phyloP scores from a whole-genome alignment of 2,797 vertebrate species.

The Sebastes aleutianus region DNA sequence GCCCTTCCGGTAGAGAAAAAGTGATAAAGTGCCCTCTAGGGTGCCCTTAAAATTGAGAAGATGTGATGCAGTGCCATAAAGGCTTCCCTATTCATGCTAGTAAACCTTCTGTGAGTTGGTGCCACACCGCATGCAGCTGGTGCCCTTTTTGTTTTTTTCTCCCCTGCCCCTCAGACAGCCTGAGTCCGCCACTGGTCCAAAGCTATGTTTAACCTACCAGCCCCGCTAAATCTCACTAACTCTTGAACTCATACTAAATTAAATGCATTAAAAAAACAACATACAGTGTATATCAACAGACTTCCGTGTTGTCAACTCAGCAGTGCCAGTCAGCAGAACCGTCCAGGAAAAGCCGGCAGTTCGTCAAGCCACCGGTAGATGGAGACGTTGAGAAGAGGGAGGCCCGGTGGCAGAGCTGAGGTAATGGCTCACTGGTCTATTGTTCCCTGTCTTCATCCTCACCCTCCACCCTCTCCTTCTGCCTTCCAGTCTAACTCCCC shows the following conservation, averaged over 20 bases:
- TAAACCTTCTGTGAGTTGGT: too few species aligned
- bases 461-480: constrained; percentile 57
- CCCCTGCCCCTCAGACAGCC: too few species aligned
- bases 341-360: not conserved
- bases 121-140: too few species aligned
- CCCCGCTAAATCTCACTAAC: not conserved
- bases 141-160: too few species aligned
- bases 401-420: constrained; percentile 56
- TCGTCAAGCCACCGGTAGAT: constrained; percentile 50
- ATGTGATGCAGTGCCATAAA: too few species aligned
- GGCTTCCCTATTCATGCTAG: too few species aligned
- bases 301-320: constrained; percentile 58
- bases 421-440: constrained; percentile 71
- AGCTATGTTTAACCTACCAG: not conserved
- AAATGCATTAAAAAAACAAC: not conserved
- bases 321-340: constrained; percentile 59
- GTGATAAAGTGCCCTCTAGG: too few species aligned
- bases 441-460: constrained; percentile 68
- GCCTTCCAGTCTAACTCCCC: constrained; percentile 64
- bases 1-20: too few species aligned
- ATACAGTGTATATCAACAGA: constrained; percentile 16
- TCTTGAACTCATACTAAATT: not conserved
- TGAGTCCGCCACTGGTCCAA: too few species aligned
- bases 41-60: too few species aligned
- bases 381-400: constrained; percentile 56